A percentile compares a stretch with the other conserved stretches of the same genome.
Evolutionary conservation across 2,888 invertebrate species (phyloP).

Genomic region (Eudasyphora cyanicolor): DNA sequence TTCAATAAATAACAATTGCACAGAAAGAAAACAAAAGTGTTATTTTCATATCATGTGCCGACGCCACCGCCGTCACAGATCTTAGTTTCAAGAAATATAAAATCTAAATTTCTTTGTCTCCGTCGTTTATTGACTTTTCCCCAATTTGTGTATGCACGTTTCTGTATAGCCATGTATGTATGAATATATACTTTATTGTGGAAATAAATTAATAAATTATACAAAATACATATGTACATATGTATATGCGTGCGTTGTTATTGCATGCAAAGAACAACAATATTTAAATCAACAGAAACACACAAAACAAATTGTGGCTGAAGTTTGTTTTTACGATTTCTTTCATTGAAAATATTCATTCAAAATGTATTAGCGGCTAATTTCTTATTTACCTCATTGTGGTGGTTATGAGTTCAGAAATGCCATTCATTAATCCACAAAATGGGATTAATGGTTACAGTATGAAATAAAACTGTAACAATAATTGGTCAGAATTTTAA

Average conservation of each 20-base stretch:
- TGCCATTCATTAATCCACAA: too few relatives aligned
- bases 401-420: too few relatives aligned
- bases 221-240: background rate
- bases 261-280: background rate
- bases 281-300: background rate
- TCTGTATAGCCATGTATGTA: too few relatives aligned
- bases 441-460: too few relatives aligned
- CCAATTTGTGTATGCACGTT: too few relatives aligned
- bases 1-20: background rate
- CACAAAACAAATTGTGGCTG: background rate
- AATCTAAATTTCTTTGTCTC: conserved; percentile 21
- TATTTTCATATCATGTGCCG: background rate
- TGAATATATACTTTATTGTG: background rate
- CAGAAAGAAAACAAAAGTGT: background rate
- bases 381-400: conserved; percentile 1
- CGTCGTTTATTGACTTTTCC: background rate
- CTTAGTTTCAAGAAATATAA: background rate
- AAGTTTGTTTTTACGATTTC: background rate
- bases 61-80: background rate
- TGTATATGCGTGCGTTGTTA: background rate
- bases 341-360: background rate
- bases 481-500: too few relatives aligned
- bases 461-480: too few relatives aligned
- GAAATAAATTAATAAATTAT: conserved; percentile 34
- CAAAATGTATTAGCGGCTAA: background rate